Evolutionary conservation across 2,797 vertebrate genomes (phyloP), one percentile per base, ranked within the genome.

Genomic region (Amblyopsis hoosieri): DNA sequence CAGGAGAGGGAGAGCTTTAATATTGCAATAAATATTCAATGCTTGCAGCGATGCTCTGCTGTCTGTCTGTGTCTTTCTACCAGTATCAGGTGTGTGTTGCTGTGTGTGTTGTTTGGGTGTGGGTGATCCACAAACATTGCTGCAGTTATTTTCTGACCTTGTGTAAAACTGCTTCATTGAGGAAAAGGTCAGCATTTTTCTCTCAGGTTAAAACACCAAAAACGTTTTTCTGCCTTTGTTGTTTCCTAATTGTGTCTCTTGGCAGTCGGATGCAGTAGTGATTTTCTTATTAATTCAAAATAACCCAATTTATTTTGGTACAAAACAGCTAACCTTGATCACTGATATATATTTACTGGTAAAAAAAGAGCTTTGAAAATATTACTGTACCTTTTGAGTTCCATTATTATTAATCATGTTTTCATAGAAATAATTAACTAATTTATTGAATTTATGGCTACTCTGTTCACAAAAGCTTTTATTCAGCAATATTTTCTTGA

Each of bases 11-110:
- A 58, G 31, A 10, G 13, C 68, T 80, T 79, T 87, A 86, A 87
- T 84, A 66, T 42, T 23, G 66, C 77, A 82, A 90, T 90, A 82
- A 87, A 89, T 91, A 91, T 89, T 86, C 83, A 86, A 80, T 47
- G 67, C 80, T 74, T 72, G 78, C 67, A 68, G 69, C 74, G 79
- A 13, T 19, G 42, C 48, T 66, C 50, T 29, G 33, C 59, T 37
- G 4, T 83, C 62, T 56, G 56, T 64, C 53, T 78, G 72, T 55
- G 19, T 85, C 77, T 83, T 47, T 12, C 79, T 88, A 85, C 83
- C 77, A 42, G 74, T 62, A 12, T 62, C 58, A 62, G 60, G 64
- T 71, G 75, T 71, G 67, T 60, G 78, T 47, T 6, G 54, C 42
- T 47, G 15, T 37, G 29, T 23, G 31, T 52, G 37, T 54, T 66